Evolutionary conservation across 2,888 invertebrate species (phyloP).

Genomic region (Metallyticus violacea): DNA sequence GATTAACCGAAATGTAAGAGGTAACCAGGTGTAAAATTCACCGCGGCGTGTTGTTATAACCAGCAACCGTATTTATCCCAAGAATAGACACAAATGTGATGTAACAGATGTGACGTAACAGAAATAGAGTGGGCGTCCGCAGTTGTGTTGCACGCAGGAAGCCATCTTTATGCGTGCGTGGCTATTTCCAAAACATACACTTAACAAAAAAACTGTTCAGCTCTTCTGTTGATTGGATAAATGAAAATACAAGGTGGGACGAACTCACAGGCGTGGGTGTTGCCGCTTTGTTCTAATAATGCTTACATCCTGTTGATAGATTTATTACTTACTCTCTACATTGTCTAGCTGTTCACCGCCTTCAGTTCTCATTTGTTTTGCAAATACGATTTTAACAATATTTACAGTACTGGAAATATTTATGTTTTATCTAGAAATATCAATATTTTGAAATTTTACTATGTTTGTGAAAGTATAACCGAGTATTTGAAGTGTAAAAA

Average conservation of each 20-base stretch:
- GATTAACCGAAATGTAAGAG: background rate
- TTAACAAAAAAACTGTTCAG: background rate
- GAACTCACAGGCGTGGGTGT: background rate
- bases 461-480: no score
- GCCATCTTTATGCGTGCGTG: background rate
- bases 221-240: slow-evolving; percentile 9
- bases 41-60: no score
- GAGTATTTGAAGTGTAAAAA: no score
- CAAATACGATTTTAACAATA: no score
- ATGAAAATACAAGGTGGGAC: background rate
- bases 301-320: background rate
- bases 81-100: background rate
- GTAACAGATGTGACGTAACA: background rate
- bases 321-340: no score
- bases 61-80: background rate
- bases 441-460: no score
- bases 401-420: no score
- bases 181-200: no score
- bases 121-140: background rate
- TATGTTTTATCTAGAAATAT: no score
- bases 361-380: no score
- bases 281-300: background rate
- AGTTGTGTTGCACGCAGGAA: no score
- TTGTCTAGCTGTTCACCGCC: no score
- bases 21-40: background rate